Percentiles rank a stretch among this genome's conserved stretches.
Evolutionary conservation across 1,140 invertebrate species (phyloP).

Genomic region (Diorhabda elongata): DNA sequence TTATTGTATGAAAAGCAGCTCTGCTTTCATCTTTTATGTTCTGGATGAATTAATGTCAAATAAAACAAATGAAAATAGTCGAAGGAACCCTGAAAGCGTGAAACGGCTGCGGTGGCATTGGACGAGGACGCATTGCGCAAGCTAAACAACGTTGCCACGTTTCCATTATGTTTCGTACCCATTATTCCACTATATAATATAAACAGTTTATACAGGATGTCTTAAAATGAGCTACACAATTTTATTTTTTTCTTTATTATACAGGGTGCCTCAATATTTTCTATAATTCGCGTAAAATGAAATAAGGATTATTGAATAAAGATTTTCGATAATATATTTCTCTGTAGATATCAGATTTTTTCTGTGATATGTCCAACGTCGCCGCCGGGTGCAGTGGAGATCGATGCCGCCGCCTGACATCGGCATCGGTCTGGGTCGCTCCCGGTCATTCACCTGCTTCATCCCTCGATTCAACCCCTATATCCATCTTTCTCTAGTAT

Average conservation of each 20-base stretch:
- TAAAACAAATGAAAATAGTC: constrained; percentile 22
- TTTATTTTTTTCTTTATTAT: too few species aligned
- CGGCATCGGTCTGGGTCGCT: constrained; percentile 43
- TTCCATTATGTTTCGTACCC: neutral
- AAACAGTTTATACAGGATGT: too few species aligned
- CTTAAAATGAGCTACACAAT: too few species aligned
- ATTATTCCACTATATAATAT: too few species aligned
- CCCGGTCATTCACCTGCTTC: constrained; percentile 40
- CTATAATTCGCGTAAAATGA: too few species aligned
- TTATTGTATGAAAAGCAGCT: neutral
- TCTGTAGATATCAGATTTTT: too few species aligned
- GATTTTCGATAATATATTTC: too few species aligned
- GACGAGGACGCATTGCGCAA: constrained; percentile 33
- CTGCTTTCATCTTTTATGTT: constrained; percentile 5
- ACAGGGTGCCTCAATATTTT: too few species aligned
- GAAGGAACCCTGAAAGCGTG: constrained; percentile 23
- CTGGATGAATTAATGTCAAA: constrained; percentile 23
- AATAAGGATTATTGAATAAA: too few species aligned
- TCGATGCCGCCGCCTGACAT: constrained; percentile 37
- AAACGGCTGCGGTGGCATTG: constrained; percentile 21
- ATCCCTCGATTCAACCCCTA: constrained; percentile 25
- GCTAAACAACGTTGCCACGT: constrained; percentile 9
- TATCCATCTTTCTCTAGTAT: neutral
- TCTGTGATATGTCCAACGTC: neutral
- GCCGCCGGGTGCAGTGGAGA: constrained; percentile 31